phyloP scores from a whole-genome alignment of 2,797 vertebrate genomes.

The Paguma larvata region DNA sequence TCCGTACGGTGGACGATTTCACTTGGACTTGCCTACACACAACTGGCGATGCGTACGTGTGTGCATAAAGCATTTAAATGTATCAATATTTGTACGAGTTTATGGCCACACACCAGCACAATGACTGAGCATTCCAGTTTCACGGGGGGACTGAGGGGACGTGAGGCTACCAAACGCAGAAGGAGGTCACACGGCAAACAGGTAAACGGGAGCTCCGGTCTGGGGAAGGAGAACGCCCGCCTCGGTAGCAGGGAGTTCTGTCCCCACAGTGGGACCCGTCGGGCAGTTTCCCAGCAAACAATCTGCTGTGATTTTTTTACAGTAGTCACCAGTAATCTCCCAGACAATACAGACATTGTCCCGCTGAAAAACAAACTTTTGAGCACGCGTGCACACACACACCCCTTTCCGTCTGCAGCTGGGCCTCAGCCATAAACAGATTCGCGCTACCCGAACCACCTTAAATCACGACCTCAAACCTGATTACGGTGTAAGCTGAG shows the following conservation, averaged over 20 bases:
- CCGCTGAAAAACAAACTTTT: not conserved
- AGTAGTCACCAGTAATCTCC: not conserved
- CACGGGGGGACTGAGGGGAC: not conserved
- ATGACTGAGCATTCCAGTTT: not conserved
- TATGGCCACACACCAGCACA: not conserved
- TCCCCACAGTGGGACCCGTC: not conserved
- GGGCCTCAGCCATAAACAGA: not conserved
- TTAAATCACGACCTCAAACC: not conserved
- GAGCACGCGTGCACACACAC: not conserved
- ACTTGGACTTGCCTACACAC: not conserved
- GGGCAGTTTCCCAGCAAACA: not conserved
- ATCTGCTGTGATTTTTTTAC: not conserved
- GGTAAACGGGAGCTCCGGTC: not conserved
- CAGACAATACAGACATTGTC: not conserved
- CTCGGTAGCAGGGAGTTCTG: fast-evolving
- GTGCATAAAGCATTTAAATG: not conserved
- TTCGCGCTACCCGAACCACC: not conserved
- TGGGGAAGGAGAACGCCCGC: not conserved
- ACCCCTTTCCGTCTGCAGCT: not conserved
- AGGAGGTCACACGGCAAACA: fast-evolving
- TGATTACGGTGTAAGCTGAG: not conserved
- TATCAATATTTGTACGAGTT: too few relatives aligned
- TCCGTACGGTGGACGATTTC: not conserved
- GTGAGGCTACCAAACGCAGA: not conserved
- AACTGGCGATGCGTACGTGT: not conserved